phyloP scores from a whole-genome alignment of 2,797 vertebrate genomes.

The Sebastes elongatus region DNA sequence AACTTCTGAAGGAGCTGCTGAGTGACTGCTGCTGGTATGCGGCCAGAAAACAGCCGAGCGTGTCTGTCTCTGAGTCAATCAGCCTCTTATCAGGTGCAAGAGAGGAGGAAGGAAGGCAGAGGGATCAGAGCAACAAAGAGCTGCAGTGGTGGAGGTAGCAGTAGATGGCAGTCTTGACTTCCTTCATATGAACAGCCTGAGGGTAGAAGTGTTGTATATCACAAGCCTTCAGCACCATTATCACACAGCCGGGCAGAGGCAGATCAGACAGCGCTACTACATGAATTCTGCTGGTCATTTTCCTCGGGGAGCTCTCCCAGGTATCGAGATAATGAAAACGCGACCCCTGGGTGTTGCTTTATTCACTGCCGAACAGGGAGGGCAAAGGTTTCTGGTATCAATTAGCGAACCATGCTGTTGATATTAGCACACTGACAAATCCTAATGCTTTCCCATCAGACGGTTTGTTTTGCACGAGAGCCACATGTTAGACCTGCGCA shows the following conservation, averaged over 20 bases:
- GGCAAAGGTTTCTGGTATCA: constrained; percentile 77
- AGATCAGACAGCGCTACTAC: constrained; percentile 62
- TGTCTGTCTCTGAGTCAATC: constrained; percentile 81
- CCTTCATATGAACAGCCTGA: constrained; percentile 63
- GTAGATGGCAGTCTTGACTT: constrained; percentile 97
- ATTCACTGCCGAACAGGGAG: constrained; percentile 60
- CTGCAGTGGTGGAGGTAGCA: constrained; percentile 82
- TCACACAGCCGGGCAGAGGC: constrained; percentile 41
- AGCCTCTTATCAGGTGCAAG: constrained; percentile 79
- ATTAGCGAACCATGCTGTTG: constrained; percentile 71
- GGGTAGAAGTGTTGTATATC: constrained; percentile 67
- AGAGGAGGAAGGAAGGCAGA: constrained; percentile 47
- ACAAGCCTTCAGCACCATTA: constrained; percentile 70
- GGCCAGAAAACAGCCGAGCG: constrained; percentile 82
- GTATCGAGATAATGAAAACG: constrained; percentile 70
- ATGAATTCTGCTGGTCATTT: constrained; percentile 51
- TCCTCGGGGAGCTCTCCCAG: constrained; percentile 66
- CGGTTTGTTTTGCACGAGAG: constrained; percentile 32
- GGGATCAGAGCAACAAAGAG: constrained; percentile 54
- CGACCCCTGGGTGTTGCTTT: constrained; percentile 69
- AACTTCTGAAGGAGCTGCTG: constrained; percentile 83
- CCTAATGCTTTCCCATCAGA: constrained; percentile 48
- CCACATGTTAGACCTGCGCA: constrained; percentile 14
- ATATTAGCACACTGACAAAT: constrained; percentile 61
- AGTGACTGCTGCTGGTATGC: constrained; percentile 81